Evolutionary conservation across 2,888 invertebrate species (phyloP), one percentile per base, ranked within the genome.

Genomic region (Aphrophora alni): DNA sequence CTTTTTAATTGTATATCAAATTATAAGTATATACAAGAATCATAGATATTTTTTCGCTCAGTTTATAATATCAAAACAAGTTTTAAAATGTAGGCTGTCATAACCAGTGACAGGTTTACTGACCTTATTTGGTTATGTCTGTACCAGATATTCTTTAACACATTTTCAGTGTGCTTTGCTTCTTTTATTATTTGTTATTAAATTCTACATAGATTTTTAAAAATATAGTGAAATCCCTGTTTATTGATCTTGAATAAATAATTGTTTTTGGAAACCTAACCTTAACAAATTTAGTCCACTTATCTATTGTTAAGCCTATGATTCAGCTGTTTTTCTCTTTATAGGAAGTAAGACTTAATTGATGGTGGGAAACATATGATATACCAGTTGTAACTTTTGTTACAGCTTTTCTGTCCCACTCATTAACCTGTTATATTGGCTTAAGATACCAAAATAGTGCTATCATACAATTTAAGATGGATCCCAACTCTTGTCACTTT

Each of bases 81-180:
- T 4, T 17, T 21, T 72, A 5, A 17, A 33, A 38, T 75, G 21
- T 7, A 21, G 21, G 21, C 59, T 59, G 59, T 59, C 59, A 59
- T 21, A 44, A 44, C 44, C 59, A 59, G 59, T 44, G 59, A 21
- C 59, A 59, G 21, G 79, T 68, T 73, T 75, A 68, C 69, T 80
- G 79, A 80, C 79, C 79, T 80, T 80, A 80, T 80, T 80, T 80
- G 79, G 79, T 26, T 79, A 68, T 70, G 51, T 38, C 21, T 73
- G 28, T 27, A 38, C 72, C n/a, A 59, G 38, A 69, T n/a, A 21
- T 59, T 59, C 1, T 59, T 27, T 76, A 28, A 59, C 68, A 17
- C 12, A 17, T 68, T 68, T 17, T 21, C 12, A 7, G 68, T 17
- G 24, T 28, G 33, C 7, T 80, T 76, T 71, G 28, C 69, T 14